phyloP scores from a whole-genome alignment of 2,888 invertebrate species.

The Sarcophaga variegata region DNA sequence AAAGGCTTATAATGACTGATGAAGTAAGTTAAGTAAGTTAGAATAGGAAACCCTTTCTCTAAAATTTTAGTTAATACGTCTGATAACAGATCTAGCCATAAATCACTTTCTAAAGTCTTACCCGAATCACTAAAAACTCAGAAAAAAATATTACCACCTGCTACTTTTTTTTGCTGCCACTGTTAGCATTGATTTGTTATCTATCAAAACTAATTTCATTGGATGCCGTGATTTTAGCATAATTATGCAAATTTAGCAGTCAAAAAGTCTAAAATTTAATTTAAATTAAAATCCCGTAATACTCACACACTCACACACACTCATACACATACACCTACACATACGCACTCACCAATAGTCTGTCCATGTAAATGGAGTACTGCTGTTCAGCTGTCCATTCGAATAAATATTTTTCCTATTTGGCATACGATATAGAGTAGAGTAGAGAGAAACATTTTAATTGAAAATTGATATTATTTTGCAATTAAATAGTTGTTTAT shows the following conservation, averaged over 20 bases:
- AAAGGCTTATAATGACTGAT: no score
- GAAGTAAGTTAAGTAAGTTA: no score
- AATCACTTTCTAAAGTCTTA: no score
- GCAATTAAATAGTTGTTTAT: constrained; percentile 20
- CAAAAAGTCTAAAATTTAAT: constrained; percentile 3
- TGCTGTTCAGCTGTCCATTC: neutral
- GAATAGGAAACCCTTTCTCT: no score
- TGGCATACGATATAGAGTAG: neutral
- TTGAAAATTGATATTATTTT: constrained; percentile 16
- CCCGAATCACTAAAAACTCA: no score
- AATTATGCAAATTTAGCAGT: constrained; percentile 22
- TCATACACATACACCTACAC: neutral
- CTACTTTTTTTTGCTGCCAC: neutral
- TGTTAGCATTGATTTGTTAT: neutral
- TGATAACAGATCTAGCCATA: no score
- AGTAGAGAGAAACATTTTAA: neutral
- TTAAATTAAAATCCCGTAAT: neutral
- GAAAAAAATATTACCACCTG: no score
- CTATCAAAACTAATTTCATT: constrained; percentile 1
- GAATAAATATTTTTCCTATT: neutral
- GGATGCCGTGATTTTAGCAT: constrained; percentile 2
- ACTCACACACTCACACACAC: neutral
- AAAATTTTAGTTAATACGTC: no score
- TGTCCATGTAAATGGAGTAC: neutral
- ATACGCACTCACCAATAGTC: neutral